Conservation (phyloP, 2,797 vertebrate species). For the Pseudocheirus occidentalis region DNA sequence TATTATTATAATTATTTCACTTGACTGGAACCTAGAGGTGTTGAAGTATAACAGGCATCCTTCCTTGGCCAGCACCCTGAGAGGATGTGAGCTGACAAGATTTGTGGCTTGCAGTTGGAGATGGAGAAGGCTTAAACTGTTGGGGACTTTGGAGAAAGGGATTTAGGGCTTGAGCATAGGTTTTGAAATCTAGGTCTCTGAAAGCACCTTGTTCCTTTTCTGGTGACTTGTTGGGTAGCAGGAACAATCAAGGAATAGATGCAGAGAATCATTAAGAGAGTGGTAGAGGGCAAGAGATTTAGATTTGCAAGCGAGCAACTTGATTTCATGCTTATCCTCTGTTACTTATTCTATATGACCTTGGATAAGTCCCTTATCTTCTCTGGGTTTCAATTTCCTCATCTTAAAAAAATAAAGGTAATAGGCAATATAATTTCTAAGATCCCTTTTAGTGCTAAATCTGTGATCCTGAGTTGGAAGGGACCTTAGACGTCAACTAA, state of each 20-base stretch:
- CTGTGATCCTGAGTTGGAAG: background rate
- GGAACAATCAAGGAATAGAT: background rate
- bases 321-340: background rate
- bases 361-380: background rate
- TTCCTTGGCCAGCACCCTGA: background rate
- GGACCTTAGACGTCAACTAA: background rate
- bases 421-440: background rate
- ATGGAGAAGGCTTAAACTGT: background rate
- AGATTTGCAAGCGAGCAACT: background rate
- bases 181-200: background rate
- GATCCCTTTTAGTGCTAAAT: background rate
- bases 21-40: conserved; percentile 33
- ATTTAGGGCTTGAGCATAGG: background rate
- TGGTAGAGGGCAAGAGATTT: background rate
- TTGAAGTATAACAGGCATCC: background rate
- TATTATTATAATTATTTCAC: conserved; percentile 10
- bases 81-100: background rate
- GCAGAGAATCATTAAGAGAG: background rate
- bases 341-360: background rate
- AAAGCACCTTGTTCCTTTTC: background rate
- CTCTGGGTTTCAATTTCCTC: background rate
- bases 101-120: background rate
- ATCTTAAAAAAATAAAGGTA: background rate
- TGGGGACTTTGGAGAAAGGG: background rate
- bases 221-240: background rate